phyloP scores from a whole-genome alignment of 2,797 vertebrate genomes.

The Steatocranus sp. region DNA sequence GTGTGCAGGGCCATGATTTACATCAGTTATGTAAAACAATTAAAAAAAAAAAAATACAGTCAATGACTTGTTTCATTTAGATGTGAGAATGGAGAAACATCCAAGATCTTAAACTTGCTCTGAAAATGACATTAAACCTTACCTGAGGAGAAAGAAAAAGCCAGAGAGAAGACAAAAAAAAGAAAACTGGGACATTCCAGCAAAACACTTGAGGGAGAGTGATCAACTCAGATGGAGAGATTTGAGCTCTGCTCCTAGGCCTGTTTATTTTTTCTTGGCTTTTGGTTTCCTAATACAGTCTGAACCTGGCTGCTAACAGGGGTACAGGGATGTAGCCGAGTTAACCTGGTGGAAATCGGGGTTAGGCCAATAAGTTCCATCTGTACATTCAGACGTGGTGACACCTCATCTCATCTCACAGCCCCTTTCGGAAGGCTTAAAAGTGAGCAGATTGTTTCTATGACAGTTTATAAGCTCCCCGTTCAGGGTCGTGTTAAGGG shows the following conservation, averaged over 20 bases:
- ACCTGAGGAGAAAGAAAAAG: background rate
- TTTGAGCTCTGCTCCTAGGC: constrained; percentile 31
- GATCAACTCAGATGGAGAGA: constrained; percentile 58
- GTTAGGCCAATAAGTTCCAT: constrained; percentile 14
- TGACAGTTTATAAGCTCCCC: background rate
- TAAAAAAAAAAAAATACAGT: background rate
- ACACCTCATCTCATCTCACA: background rate
- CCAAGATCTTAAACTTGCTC: background rate
- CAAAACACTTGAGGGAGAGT: constrained; percentile 28
- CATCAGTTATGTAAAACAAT: background rate
- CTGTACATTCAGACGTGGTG: constrained; percentile 3
- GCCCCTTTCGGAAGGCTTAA: background rate
- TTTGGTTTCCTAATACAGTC: constrained; percentile 42
- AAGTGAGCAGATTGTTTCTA: background rate
- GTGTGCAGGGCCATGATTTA: background rate
- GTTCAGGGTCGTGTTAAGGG: background rate
- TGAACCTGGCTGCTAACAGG: background rate
- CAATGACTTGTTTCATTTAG: background rate
- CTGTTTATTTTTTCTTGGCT: constrained; percentile 55
- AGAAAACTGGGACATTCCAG: constrained; percentile 32
- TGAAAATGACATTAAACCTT: background rate
- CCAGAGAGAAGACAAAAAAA: background rate
- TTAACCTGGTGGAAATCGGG: background rate
- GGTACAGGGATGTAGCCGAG: background rate
- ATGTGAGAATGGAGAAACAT: background rate